Base-by-base conservation (phyloP, 2,113 vertebrate species). In the Oncorhynchus tshawytscha region DNA sequence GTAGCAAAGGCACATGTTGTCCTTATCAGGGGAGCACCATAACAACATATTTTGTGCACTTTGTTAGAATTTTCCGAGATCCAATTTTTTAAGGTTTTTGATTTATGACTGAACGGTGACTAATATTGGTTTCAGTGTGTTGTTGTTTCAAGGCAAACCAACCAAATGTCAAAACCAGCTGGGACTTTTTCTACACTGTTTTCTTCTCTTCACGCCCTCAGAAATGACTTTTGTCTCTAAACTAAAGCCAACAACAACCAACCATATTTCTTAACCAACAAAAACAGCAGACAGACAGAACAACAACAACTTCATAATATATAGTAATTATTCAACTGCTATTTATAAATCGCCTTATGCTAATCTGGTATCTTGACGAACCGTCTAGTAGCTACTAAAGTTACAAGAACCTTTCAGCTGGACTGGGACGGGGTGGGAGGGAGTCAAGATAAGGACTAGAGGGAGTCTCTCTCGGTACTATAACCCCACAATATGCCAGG, bases 51-150 rank as follows among this genome's bases (percentile, higher is more conserved):
- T 68, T 7, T 16, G 39, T 76, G 72, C 24, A 80, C 78, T 83
- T 84, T 87, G 71, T 59, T 72, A 79, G 67, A 51, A 3, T 68
- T 78, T 54, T 60, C 73, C 16, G 8, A 34, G 9, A 39, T 72
- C n/a, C 68, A 77, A 62, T 78, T 60, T 74, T 15, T 73, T 12
- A 4, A 54, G 60, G 67, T 34, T 18, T 34, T 1, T 75, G 74
- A 81, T 83, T 84, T 83, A 80, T 77, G 57, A 71, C 66, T 71
- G 76, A 82, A 85, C 81, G 78, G 80, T 70, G 78, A 59, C 71
- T 70, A n/a, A 64, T 70, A 72, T 75, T 81, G 78, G 74, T 74
- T 73, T 76, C n/a, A 39, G 60, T 18, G 48, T 68, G 48, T 60
- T 57, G 57, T 80, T 82, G 8, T 72, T 66, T n/a, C 71, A 69